Evolutionary conservation across 2,113 vertebrate species (phyloP).

Genomic region (Vidua macroura): DNA sequence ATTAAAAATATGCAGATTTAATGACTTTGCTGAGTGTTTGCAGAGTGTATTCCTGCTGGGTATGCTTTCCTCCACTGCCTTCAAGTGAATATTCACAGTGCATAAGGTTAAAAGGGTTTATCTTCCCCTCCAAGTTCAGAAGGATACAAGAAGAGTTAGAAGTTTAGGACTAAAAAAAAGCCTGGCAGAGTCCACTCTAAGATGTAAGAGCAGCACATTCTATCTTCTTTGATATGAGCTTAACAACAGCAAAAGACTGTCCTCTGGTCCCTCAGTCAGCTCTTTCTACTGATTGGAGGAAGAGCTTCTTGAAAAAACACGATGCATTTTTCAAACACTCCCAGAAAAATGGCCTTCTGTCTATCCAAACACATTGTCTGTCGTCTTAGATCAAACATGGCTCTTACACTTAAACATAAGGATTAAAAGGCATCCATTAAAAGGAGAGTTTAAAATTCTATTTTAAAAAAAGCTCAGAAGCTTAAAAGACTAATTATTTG

Average conservation of each 20-base stretch:
- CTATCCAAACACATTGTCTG: neutral
- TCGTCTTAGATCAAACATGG: neutral
- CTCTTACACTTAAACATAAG: neutral
- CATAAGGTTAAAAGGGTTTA: neutral
- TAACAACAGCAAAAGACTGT: neutral
- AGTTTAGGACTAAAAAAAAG: neutral
- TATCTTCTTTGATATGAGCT: neutral
- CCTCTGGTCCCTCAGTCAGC: neutral
- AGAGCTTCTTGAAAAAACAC: neutral
- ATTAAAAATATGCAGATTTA: neutral
- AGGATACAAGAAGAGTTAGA: neutral
- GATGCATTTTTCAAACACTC: neutral
- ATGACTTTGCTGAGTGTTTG: neutral
- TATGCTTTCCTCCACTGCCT: neutral
- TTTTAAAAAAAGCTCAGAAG: neutral
- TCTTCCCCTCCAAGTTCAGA: neutral
- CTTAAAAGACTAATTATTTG: neutral
- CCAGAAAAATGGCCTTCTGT: neutral
- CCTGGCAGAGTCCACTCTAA: neutral
- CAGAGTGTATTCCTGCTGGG: neutral
- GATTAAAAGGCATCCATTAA: constrained; percentile 4
- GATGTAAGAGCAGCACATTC: neutral
- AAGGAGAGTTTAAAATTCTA: neutral
- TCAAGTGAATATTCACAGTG: neutral
- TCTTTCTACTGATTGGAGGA: neutral